Evolutionary conservation across 1,140 invertebrate genomes (phyloP), one percentile per base, ranked within the genome.

Genomic region (Bombus sibiricus): DNA sequence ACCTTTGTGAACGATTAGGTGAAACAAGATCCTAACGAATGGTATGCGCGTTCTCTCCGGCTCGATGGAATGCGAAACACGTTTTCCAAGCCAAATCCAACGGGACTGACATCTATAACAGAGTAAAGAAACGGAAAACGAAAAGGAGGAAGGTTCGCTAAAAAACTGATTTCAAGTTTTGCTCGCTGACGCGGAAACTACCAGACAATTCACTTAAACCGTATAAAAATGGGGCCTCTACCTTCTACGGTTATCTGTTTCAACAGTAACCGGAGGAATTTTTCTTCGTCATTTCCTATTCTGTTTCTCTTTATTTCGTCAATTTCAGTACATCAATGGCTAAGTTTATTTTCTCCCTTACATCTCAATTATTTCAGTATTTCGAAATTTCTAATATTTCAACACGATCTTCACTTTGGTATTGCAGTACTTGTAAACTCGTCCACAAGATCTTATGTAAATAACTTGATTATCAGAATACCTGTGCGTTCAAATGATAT

Each of bases 171-270:
- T 47, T 57, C n/a, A 74, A 64, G 76, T 64, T 80, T 85, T 80
- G 81, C 81, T 84, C 66, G 9, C 18, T 32, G 32, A 3, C 25
- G 76, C 32, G 77, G 57, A 85, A 85, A 85, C 68, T 32, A 85
- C 68, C 25, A 80, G 83, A 85, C 83, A 85, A 85, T 80, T 85
- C 77, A 64, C 53, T 85, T 80, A 78, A 47, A 18, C 22, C 39
- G 53, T 37, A 59, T 12, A 32, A 37, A 47, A 79, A 37, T 41
- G 22, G 37, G 22, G 53, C 32, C 41, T 41, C 47, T 53, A 8
- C 18, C 18, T 37, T 39, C 15, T 34, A 68, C 41, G 8, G 43
- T 83, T 64, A 37, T 25, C 62, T 3, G 13, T 28, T 41, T 47
- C 13, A 32, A 22, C 25, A 22, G 18, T 8, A 25, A 32, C 2